These are phyloP conservation scores for Argentina silus DNA, from an alignment of 2,797 vertebrate genomes.

Conservation along the genomic window DNA sequence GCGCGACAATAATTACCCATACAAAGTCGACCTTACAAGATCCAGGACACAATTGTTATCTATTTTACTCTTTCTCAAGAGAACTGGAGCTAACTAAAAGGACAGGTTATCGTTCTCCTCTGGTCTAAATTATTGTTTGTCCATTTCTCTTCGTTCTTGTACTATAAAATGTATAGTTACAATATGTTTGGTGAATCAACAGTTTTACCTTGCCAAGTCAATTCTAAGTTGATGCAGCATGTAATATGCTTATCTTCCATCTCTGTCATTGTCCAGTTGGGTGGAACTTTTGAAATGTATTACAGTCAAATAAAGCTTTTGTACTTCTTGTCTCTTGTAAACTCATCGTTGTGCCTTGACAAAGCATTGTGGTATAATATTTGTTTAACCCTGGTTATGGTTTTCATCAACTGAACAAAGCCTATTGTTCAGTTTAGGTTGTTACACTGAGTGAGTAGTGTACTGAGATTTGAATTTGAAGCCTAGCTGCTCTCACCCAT, in stretches of 20 bases:
- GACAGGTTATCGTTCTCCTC: slow-evolving; percentile 7
- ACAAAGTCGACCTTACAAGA: slow-evolving; percentile 35
- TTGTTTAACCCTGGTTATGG: too few relatives aligned
- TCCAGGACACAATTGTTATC: slow-evolving; percentile 45
- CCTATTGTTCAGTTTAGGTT: background rate
- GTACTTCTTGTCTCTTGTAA: slow-evolving; percentile 19
- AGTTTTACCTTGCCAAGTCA: too few relatives aligned
- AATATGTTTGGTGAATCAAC: too few relatives aligned
- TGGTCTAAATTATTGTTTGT: slow-evolving; percentile 29
- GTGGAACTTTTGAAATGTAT: slow-evolving; percentile 6
- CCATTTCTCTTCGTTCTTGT: background rate
- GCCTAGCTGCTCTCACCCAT: too few relatives aligned
- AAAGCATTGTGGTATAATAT: background rate
- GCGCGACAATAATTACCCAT: slow-evolving; percentile 47
- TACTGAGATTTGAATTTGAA: background rate
- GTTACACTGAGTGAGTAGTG: background rate
- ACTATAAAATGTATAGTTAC: background rate
- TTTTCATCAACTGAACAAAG: background rate
- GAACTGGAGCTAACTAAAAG: slow-evolving; percentile 58
- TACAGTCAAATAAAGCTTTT: slow-evolving; percentile 55
- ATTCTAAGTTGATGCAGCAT: background rate
- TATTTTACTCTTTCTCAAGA: slow-evolving; percentile 52
- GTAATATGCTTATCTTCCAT: background rate
- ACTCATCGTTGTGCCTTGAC: background rate
- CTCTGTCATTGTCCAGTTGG: slow-evolving; percentile 16